A percentile compares a stretch with the other conserved stretches of the same genome.
These are phyloP conservation scores for Notoglanidium macrostoma DNA, from an alignment of 2,797 vertebrate species.

Conservation along the genomic window DNA sequence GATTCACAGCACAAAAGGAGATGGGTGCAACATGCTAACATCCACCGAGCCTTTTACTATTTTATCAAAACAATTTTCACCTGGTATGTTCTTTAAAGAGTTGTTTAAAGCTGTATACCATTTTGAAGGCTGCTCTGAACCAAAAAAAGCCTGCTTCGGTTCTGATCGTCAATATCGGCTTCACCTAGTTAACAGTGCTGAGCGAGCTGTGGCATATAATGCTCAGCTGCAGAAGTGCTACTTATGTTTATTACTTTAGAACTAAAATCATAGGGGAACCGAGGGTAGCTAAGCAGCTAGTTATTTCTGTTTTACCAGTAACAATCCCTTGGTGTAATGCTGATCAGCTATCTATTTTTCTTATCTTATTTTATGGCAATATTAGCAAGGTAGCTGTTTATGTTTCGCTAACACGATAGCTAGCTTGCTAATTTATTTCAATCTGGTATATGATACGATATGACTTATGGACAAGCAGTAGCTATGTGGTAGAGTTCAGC, in stretches of 20 bases:
- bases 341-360: background rate
- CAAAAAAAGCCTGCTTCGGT: background rate
- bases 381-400: background rate
- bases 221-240: background rate
- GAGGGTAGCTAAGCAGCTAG: background rate
- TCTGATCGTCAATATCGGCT: background rate
- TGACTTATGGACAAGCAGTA: background rate
- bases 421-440: background rate
- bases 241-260: background rate
- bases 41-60: background rate
- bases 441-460: too few species aligned
- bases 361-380: background rate
- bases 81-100: background rate
- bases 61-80: conserved; percentile 24
- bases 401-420: background rate
- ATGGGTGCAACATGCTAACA: conserved; percentile 14
- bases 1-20: conserved; percentile 47
- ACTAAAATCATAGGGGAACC: background rate
- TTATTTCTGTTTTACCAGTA: background rate
- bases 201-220: background rate
- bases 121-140: background rate
- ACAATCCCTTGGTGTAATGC: background rate
- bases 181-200: background rate
- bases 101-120: conserved; percentile 1
- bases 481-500: too few species aligned